phyloP scores from a whole-genome alignment of 1,140 invertebrate species.

The Pseudomyrmex flavicornis region DNA sequence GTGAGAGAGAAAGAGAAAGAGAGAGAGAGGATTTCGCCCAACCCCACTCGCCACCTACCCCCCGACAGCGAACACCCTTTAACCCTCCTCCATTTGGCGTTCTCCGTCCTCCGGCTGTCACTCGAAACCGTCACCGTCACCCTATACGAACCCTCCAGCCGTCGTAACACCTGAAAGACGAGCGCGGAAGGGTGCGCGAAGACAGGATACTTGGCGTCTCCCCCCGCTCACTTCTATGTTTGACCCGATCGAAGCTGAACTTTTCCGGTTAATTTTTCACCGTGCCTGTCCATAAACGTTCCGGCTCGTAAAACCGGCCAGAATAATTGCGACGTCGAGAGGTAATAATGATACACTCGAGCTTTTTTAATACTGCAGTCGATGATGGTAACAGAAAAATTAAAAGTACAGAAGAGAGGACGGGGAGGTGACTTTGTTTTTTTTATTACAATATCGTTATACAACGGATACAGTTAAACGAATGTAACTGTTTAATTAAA shows the following conservation, averaged over 20 bases:
- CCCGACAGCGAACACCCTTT: slow-evolving; percentile 67
- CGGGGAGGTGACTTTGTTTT: no score
- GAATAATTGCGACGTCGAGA: slow-evolving; percentile 1
- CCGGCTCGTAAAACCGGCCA: not conserved
- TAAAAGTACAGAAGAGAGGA: not conserved
- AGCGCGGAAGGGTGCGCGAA: not conserved
- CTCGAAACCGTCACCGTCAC: slow-evolving; percentile 73
- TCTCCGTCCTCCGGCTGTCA: slow-evolving; percentile 51
- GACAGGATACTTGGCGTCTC: slow-evolving; percentile 19
- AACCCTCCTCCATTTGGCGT: slow-evolving; percentile 61
- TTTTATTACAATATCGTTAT: not conserved
- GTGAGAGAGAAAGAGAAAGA: slow-evolving; percentile 9
- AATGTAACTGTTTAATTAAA: not conserved
- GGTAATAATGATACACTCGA: not conserved
- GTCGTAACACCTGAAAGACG: slow-evolving; percentile 5
- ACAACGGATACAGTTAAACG: not conserved
- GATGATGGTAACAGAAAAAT: not conserved
- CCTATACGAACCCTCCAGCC: slow-evolving; percentile 20
- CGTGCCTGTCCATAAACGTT: not conserved
- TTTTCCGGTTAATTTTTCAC: not conserved
- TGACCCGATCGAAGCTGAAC: not conserved
- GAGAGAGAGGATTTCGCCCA: slow-evolving; percentile 62
- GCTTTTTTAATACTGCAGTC: not conserved
- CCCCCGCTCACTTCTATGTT: not conserved
- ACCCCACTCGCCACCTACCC: slow-evolving; percentile 66